Evolutionary conservation across 1,140 invertebrate species (phyloP).

Genomic region (Drosophila ambigua): DNA sequence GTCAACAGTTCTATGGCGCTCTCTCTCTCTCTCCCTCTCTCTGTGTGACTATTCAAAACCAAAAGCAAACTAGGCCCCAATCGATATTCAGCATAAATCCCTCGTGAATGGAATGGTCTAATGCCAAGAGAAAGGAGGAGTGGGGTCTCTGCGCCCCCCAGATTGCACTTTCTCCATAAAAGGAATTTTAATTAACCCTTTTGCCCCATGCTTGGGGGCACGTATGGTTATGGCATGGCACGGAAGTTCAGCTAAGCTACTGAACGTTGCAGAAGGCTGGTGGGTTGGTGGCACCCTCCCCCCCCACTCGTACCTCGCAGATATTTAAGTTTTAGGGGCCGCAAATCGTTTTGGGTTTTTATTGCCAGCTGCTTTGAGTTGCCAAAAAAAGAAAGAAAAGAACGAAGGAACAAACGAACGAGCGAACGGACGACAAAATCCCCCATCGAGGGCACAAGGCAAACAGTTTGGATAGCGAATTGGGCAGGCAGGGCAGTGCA

Average conservation of each 20-base stretch:
- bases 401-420: no score
- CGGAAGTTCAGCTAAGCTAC: no score
- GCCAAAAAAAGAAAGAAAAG: conserved; percentile 31
- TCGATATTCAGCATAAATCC: no score
- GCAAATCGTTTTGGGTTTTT: conserved; percentile 42
- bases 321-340: conserved; percentile 20
- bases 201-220: conserved; percentile 17
- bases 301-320: not conserved
- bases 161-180: conserved; percentile 10
- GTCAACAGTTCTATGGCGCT: no score
- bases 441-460: conserved; percentile 33
- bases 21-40: no score
- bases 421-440: conserved; percentile 9
- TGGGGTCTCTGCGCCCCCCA: not conserved
- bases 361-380: conserved; percentile 40
- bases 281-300: no score
- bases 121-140: not conserved
- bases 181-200: conserved; percentile 54
- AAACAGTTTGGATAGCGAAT: conserved; percentile 54
- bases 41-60: no score
- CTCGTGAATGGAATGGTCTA: no score
- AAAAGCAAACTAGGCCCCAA: no score
- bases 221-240: no score
- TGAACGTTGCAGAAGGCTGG: no score
- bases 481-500: not conserved